Base-by-base conservation (phyloP, 2,113 vertebrate genomes). In the Andinoacara biseriatus region DNA sequence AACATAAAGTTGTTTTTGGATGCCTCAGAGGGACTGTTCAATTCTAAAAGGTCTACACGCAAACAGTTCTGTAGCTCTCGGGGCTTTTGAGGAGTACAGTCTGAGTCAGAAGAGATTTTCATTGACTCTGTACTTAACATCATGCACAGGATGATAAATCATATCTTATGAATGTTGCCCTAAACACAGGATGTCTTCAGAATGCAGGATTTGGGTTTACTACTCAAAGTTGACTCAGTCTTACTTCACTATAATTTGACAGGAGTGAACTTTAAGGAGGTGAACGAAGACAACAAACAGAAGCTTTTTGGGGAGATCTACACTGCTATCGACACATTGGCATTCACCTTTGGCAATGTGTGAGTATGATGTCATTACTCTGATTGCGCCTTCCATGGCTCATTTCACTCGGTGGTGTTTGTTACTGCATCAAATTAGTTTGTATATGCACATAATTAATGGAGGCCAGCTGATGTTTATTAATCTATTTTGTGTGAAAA, bases 331-430 rank as follows among this genome's bases (percentile, higher is more conserved):
- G 98, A 99, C 94, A 96, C 96, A 49, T 96, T 99, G 96, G 98
- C 98, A 43, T 98, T 99, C 94, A 99, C 97, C 57, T 98, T 99
- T 96, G 98, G 98, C 89, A 98, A 98, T 97, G 94, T 98, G 98
- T 99, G 95, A 99, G 98, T 97, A 85, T 85, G 69, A 74, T 22
- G 22, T 85, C 52, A 40, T 46, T 13, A 74, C 35, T 57, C 13
- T 58, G 31, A 76, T 46, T 65, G 3, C 18, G 13, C 10, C 59
- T 75, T 18, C 1, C 24, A n/a, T 18, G 11, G 18, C n/a, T 75
- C 52, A n/a, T 20, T 72, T 76, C 24, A 4, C 40, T 74, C 20
- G 1, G 22, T 22, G 63, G 40, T 59, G 15, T 78, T 67, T 57
- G 2, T 58, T 61, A 24, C 49, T n/a, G 24, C 17, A 43, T 78